phyloP scores from a whole-genome alignment of 2,888 invertebrate genomes.

The Arctia plantaginis region DNA sequence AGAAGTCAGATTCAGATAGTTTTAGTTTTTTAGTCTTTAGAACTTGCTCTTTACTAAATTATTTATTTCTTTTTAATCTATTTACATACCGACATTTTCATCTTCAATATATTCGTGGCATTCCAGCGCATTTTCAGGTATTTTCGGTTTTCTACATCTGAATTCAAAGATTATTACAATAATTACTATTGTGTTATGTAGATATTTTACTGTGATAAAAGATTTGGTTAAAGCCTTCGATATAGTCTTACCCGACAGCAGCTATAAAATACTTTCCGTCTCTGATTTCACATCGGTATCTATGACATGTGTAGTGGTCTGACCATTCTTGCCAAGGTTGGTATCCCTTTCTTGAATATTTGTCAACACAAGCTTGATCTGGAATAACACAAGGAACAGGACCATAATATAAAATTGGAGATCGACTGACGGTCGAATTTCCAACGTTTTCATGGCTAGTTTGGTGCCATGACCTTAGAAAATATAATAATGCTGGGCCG shows the following conservation, averaged over 20 bases:
- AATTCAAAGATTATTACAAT: constrained; percentile 33
- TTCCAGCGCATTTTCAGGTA: constrained; percentile 82
- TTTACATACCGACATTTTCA: constrained; percentile 79
- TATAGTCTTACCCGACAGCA: constrained; percentile 74
- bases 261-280: constrained; percentile 84
- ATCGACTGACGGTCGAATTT: not conserved
- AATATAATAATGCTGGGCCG: not conserved
- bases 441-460: not conserved
- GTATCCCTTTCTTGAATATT: constrained; percentile 84
- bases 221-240: not conserved
- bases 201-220: not conserved
- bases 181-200: not conserved
- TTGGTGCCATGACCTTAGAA: not conserved
- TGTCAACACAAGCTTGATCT: constrained; percentile 84
- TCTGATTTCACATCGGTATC: constrained; percentile 81
- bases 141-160: constrained; percentile 83
- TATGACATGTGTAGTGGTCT: constrained; percentile 82
- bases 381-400: constrained; percentile 14
- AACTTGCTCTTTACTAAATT: not conserved
- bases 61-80: not conserved
- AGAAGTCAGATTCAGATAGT: no score
- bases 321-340: constrained; percentile 85
- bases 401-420: not conserved
- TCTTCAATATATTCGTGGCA: constrained; percentile 84
- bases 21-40: no score